These are phyloP conservation scores for Litoditis marina DNA, from an alignment of 2,888 invertebrate species.

Conservation along the genomic window DNA sequence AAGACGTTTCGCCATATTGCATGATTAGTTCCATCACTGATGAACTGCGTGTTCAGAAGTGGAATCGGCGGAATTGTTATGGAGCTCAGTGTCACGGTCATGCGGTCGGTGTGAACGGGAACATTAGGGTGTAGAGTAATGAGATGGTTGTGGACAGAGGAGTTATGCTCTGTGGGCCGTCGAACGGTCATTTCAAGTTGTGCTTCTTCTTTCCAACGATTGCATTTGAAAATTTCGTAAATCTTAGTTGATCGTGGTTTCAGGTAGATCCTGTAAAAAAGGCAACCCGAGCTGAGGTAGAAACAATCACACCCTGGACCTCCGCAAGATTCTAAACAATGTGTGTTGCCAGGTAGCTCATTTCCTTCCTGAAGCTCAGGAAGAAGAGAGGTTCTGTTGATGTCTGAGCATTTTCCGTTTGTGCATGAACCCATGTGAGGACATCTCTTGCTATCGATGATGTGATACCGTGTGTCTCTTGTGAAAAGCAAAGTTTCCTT, in stretches of 20 bases:
- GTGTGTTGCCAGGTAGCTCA: not conserved
- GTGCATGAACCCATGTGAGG: not conserved
- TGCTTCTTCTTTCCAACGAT: not conserved
- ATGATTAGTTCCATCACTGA: not conserved
- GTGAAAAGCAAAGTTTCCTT: not conserved
- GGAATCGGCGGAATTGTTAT: slow-evolving; percentile 4
- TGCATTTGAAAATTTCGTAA: slow-evolving; percentile 4
- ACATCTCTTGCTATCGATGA: not conserved
- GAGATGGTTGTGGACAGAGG: not conserved
- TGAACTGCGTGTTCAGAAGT: not conserved
- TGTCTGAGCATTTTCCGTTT: not conserved
- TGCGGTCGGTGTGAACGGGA: not conserved
- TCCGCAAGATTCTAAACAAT: not conserved
- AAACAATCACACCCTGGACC: slow-evolving; percentile 8
- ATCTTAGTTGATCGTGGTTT: not conserved
- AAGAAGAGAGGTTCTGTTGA: not conserved
- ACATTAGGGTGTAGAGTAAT: not conserved
- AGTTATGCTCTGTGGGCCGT: not conserved
- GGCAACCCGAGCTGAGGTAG: slow-evolving; percentile 1
- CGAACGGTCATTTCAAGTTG: not conserved
- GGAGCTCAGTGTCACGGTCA: not conserved
- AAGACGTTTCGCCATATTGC: not conserved
- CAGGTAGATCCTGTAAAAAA: slow-evolving; percentile 6
- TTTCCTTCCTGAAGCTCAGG: not conserved
- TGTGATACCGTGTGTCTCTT: not conserved